Percentiles rank a stretch among this genome's conserved stretches.
phyloP scores from a whole-genome alignment of 2,888 invertebrate genomes.

The Cataglyphis albicans region DNA sequence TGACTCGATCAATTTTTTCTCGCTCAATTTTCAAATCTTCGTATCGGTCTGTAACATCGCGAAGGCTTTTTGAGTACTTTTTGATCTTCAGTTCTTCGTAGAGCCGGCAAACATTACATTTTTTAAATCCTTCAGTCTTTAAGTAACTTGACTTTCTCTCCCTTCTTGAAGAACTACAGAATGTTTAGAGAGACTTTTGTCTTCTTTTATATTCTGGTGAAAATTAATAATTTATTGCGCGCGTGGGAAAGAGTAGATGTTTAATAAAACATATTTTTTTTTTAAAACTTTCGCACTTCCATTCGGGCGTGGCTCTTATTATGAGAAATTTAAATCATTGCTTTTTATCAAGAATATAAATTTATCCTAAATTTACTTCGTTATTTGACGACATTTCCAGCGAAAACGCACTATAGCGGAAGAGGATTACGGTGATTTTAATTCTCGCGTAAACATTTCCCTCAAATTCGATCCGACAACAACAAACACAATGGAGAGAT shows the following conservation, averaged over 20 bases:
- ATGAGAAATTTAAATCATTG: no score
- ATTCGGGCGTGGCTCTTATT: no score
- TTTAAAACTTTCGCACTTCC: no score
- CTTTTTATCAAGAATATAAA: not conserved
- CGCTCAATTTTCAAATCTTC: not conserved
- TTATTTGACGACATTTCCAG: not conserved
- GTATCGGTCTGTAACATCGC: not conserved
- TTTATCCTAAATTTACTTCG: not conserved
- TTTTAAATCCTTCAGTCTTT: not conserved
- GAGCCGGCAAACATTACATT: not conserved
- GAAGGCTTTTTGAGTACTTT: not conserved
- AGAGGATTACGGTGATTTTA: conserved; percentile 6
- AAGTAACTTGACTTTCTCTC: not conserved
- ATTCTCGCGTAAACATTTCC: not conserved
- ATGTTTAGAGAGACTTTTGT: not conserved
- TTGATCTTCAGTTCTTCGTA: not conserved
- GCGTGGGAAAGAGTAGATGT: no score
- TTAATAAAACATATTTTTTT: not conserved
- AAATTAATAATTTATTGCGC: not conserved
- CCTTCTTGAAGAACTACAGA: not conserved
- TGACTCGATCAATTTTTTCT: not conserved
- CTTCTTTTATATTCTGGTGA: not conserved
- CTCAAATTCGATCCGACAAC: conserved; percentile 2
- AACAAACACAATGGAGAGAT: not conserved
- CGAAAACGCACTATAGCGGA: not conserved